These are phyloP conservation scores for Dugesia japonica DNA, from an alignment of 2,888 invertebrate genomes.

Conservation along the genomic window DNA sequence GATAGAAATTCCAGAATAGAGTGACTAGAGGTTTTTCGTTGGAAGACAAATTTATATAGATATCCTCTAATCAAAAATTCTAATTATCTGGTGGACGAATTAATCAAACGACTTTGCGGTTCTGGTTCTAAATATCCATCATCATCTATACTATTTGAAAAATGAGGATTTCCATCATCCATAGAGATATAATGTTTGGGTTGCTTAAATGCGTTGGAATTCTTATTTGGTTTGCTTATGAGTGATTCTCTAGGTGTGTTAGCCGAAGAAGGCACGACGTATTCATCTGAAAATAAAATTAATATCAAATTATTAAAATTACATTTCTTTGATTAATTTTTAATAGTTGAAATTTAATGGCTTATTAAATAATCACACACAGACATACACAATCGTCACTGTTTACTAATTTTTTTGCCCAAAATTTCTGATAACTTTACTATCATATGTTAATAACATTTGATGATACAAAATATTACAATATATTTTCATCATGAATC, in stretches of 20 bases:
- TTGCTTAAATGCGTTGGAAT: neutral
- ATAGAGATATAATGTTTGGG: neutral
- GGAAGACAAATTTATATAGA: neutral
- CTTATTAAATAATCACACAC: too few species aligned
- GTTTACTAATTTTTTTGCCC: too few species aligned
- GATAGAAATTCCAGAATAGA: neutral
- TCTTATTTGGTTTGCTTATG: neutral
- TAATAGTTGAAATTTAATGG: too few species aligned
- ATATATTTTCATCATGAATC: too few species aligned
- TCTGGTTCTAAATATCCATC: conserved; percentile 15
- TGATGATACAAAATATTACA: too few species aligned
- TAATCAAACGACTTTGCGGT: neutral
- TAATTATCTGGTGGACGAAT: neutral
- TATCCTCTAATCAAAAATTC: neutral
- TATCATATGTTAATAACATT: too few species aligned
- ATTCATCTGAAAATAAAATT: neutral
- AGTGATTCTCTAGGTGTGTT: neutral
- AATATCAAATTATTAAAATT: neutral
- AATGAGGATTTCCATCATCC: neutral
- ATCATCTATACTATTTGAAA: neutral
- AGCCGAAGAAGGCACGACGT: neutral
- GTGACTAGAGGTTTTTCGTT: conserved; percentile 2
- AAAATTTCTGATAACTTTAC: too few species aligned
- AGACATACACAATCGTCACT: too few species aligned
- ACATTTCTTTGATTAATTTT: neutral